Base-by-base conservation (phyloP, 2,888 invertebrate genomes). In the Agriopis aurantiaria region DNA sequence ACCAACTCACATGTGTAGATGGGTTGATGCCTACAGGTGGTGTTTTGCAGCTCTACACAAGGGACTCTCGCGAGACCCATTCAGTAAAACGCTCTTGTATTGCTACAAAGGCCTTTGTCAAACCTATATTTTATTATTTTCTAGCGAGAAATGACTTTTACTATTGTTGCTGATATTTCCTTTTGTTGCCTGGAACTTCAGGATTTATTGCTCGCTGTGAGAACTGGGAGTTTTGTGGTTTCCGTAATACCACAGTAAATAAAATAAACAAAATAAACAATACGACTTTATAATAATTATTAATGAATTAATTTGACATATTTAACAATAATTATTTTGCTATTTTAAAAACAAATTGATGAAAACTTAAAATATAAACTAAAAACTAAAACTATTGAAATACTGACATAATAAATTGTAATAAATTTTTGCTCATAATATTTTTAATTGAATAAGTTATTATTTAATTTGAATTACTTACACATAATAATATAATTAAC, bases 101-200 rank as follows among this genome's bases (percentile, higher is more conserved):
- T 55, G 49, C 43, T 45, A 67, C 67, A 71, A 67, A 71, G 45
- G 49, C 49, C 40, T 66, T 63, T 65, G 53, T 59, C 66, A 17
- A 45, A 56, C n/a, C 8, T 7, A 63, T 48, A 58, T 63, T 66
- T 49, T 55, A 70, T 66, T 53, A 55, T 53, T 33, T 57, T 14
- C 14, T 9, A 59, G 52, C 17, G 55, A 43, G 59, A 59, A 45
- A 63, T 63, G 61, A 56, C 60, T 69, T 59, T 64, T 56, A 59
- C 49, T 51, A 67, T 56, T 66, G 59, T 66, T 49, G 48, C 67
- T 53, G 53, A 59, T 66, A 57, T 52, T 65, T 45, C 33, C 48
- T 41, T 60, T 60, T 60, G 46, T 48, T 66, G 17, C 53, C 8
- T 8, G 43, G 17, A 59, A 40, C 17, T 59, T 55, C 33, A 11